phyloP scores from a whole-genome alignment of 2,113 vertebrate genomes.

The Ptilonorhynchus violaceus region DNA sequence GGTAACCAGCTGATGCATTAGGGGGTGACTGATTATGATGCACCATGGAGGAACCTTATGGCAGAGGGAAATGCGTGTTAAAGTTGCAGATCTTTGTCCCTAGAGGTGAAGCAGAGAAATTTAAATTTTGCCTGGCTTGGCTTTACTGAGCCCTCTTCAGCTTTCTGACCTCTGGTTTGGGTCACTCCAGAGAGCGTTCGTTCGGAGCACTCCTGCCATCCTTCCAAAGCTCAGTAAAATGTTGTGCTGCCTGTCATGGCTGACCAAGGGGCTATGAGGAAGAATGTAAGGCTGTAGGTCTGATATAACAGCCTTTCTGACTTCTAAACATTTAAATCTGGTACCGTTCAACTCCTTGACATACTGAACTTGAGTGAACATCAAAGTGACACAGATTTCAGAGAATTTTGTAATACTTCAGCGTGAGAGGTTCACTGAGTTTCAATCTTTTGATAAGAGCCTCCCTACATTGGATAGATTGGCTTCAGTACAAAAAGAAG shows the following conservation, averaged over 20 bases:
- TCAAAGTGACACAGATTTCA: not conserved
- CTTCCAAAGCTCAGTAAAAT: not conserved
- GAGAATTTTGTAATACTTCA: not conserved
- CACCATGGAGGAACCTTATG: not conserved
- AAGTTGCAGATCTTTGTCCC: not conserved
- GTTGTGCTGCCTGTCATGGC: not conserved
- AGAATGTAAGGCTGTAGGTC: not conserved
- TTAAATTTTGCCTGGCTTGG: not conserved
- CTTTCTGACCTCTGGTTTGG: not conserved
- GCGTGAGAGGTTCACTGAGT: accelerated
- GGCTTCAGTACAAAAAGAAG: not conserved
- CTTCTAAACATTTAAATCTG: not conserved
- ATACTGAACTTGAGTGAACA: not conserved
- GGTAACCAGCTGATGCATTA: not conserved
- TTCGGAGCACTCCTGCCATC: not conserved
- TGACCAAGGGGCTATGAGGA: not conserved
- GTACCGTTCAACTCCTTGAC: not conserved
- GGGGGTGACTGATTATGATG: not conserved
- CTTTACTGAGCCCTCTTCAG: not conserved
- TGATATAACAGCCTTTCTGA: not conserved
- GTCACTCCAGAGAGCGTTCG: not conserved
- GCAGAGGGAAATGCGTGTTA: not conserved
- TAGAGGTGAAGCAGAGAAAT: not conserved
- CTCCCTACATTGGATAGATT: not conserved
- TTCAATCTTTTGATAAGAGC: not conserved